Base-by-base conservation (phyloP, 2,888 invertebrate genomes). In the Balanococcus diminutus region DNA sequence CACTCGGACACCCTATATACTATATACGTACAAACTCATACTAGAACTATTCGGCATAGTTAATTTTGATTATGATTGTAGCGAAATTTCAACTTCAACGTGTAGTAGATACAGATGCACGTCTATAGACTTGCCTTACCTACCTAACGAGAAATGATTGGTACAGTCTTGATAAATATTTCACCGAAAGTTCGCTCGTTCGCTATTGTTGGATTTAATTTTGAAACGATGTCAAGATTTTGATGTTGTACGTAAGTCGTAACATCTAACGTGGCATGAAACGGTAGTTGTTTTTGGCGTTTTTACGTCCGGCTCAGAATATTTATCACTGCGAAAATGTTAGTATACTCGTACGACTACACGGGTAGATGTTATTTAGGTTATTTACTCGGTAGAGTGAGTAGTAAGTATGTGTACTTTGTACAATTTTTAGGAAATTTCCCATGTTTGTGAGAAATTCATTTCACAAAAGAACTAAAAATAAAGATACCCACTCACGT, bases 251-350 rank as follows among this genome's bases (percentile, higher is more conserved):
- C 28, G 28, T 28, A 28, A 67, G 28, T 67, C 28, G 67, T 67
- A 28, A 67, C 67, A 28, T 67, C 16, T 28, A 67, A 67, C 67
- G 67, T 67, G 25, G 25, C 67, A 67, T 19, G 67, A 14, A 67
- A 67, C 28, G 67, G 67, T 67, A 56, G 56, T 67, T 67, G 67
- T 67, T 67, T 67, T 67, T 67, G 67, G 67, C 67, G 28, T 67
- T 67, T 67, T 56, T 56, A 56, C 56, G 56, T 56, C 9, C 19
- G 56, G 22, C 56, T 14, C 8, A 19, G 1, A 56, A 56, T 19
- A 22, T 56, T 56, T 56, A 56, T 56, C 56, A 56, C 22, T 56
- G 6, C 56, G 56, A 56, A 56, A 56, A 56, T 56, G 56, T 56
- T 56, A 16, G n/a, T 56, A 42, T 42, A 56, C n/a, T n/a, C n/a